phyloP scores from a whole-genome alignment of 2,888 invertebrate species.

The Pelosia muscerda region DNA sequence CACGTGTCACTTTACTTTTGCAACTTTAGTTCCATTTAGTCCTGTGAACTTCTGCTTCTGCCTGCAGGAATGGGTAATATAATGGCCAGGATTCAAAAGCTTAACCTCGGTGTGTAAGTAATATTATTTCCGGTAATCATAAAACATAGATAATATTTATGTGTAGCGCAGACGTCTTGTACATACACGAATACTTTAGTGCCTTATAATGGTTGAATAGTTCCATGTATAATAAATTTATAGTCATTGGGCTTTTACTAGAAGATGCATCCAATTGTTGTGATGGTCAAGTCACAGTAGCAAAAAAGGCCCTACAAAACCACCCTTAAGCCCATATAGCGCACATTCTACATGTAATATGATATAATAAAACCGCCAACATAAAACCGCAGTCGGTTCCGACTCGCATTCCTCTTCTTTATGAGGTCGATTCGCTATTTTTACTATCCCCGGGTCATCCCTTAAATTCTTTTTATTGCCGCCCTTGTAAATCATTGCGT shows the following conservation, averaged over 20 bases:
- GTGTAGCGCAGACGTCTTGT: too few species aligned
- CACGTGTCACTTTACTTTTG: too few species aligned
- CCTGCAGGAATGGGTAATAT: neutral
- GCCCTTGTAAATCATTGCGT: slow-evolving; percentile 86
- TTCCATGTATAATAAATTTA: neutral
- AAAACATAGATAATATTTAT: too few species aligned
- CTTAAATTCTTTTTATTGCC: slow-evolving; percentile 87
- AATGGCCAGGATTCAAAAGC: neutral
- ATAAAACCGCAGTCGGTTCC: slow-evolving; percentile 63
- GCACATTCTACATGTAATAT: slow-evolving; percentile 55
- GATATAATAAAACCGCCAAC: slow-evolving; percentile 67
- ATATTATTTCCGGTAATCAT: too few species aligned
- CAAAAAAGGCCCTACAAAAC: slow-evolving; percentile 27
- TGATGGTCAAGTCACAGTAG: slow-evolving; percentile 7
- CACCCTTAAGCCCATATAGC: slow-evolving; percentile 52
- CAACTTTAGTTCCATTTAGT: too few species aligned
- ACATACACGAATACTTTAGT: too few species aligned
- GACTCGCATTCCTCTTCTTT: slow-evolving; percentile 81
- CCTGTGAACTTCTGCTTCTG: neutral
- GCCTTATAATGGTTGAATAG: neutral
- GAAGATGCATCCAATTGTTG: slow-evolving; percentile 3
- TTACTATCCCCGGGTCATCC: slow-evolving; percentile 82
- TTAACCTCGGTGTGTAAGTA: neutral
- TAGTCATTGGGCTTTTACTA: neutral
- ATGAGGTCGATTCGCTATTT: slow-evolving; percentile 76